Conservation (phyloP, 2,113 vertebrate species). For the Ciconia maguari region DNA sequence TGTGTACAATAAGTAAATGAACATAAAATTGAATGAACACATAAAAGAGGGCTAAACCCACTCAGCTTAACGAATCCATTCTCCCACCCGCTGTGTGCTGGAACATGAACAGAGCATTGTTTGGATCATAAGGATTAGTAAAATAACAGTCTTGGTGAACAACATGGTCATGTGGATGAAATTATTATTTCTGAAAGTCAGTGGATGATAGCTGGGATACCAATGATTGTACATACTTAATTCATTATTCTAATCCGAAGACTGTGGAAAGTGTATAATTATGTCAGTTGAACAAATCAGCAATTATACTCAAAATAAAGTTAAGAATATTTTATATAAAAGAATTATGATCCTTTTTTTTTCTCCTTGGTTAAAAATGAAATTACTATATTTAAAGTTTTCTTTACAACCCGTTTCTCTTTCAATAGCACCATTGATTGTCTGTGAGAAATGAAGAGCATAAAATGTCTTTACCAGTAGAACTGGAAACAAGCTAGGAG, state of each 20-base stretch:
- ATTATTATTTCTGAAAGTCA: conserved; percentile 39
- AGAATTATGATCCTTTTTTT: background rate
- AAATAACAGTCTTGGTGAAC: conserved; percentile 62
- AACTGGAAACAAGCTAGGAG: background rate
- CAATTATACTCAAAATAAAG: conserved; percentile 4
- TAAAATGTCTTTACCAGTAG: background rate
- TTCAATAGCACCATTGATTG: background rate
- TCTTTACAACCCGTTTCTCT: background rate
- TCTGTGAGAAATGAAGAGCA: background rate
- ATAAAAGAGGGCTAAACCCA: conserved; percentile 66
- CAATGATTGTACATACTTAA: background rate
- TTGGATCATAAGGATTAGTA: conserved; percentile 59
- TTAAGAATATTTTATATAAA: conserved; percentile 21
- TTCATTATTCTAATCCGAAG: background rate
- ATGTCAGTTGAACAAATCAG: conserved; percentile 26
- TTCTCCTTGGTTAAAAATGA: background rate
- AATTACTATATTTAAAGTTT: conserved; percentile 27
- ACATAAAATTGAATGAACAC: conserved; percentile 63
- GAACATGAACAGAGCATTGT: conserved; percentile 57
- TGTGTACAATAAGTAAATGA: conserved; percentile 67
- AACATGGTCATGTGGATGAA: conserved; percentile 25
- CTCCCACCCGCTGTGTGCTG: conserved; percentile 49
- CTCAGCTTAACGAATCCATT: conserved; percentile 64
- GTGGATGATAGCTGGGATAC: background rate
- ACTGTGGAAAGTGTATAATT: background rate